Evolutionary conservation across 2,888 invertebrate genomes (phyloP).

Genomic region (Stenotaenia linearis): DNA sequence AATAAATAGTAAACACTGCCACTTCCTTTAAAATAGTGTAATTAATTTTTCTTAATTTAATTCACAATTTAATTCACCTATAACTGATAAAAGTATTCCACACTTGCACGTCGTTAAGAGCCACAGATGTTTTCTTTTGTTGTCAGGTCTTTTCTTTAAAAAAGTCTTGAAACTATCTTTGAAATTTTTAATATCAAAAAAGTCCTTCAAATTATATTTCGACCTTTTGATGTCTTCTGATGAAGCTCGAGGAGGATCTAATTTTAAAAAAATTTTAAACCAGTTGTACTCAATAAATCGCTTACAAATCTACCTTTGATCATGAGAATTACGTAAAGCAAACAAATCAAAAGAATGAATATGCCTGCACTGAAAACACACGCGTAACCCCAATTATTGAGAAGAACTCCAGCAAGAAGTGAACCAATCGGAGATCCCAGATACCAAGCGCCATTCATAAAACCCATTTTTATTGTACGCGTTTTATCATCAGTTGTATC

Average conservation of each 20-base stretch:
- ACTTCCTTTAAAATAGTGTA: not conserved
- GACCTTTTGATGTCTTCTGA: not conserved
- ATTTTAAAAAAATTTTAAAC: not conserved
- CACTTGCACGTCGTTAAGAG: not conserved
- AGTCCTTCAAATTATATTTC: not conserved
- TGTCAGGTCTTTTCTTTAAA: not conserved
- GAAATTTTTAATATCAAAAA: not conserved
- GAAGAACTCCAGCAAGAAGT: constrained; percentile 1
- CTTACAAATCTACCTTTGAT: constrained; percentile 31
- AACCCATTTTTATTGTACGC: constrained; percentile 7
- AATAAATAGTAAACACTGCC: constrained; percentile 15
- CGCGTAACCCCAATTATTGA: not conserved
- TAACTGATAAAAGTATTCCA: not conserved
- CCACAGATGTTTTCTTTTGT: not conserved
- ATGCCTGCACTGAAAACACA: not conserved
- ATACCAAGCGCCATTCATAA: constrained; percentile 3
- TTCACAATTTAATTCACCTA: not conserved
- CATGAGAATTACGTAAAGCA: not conserved
- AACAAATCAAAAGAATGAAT: not conserved
- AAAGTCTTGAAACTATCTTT: not conserved
- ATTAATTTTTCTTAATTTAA: too few relatives aligned
- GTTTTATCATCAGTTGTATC: not conserved
- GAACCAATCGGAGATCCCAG: constrained; percentile 21
- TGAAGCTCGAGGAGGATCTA: not conserved
- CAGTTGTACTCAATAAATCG: too few relatives aligned